phyloP scores from a whole-genome alignment of 2,797 vertebrate species.

The Gouania willdenowi region DNA sequence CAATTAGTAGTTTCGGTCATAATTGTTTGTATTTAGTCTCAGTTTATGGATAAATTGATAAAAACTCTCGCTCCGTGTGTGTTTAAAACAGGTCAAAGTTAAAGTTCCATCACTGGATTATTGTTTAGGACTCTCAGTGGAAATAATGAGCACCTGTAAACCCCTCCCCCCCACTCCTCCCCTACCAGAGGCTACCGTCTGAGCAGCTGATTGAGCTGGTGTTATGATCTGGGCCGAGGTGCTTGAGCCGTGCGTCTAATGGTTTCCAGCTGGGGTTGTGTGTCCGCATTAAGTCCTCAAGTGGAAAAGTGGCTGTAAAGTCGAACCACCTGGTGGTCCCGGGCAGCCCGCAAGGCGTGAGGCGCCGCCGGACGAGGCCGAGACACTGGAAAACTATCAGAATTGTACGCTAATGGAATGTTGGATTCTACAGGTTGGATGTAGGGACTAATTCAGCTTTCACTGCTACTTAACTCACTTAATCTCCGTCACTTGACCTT shows the following conservation, averaged over 20 bases:
- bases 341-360: slow-evolving; percentile 84
- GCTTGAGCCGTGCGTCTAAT: slow-evolving; percentile 76
- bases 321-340: slow-evolving; percentile 91
- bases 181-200: slow-evolving; percentile 27
- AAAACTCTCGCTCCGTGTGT: too few species aligned
- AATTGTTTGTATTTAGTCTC: too few species aligned
- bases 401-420: background rate
- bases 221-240: slow-evolving; percentile 64
- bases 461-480: background rate
- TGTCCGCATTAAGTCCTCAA: slow-evolving; percentile 89
- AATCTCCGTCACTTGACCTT: slow-evolving; percentile 22
- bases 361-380: slow-evolving; percentile 35
- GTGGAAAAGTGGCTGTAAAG: slow-evolving; percentile 97
- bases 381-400: background rate
- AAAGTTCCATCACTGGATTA: too few species aligned
- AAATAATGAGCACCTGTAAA: background rate
- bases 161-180: background rate
- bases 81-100: too few species aligned
- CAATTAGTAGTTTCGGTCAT: too few species aligned
- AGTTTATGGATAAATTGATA: too few species aligned
- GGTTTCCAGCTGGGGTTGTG: slow-evolving; percentile 85
- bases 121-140: slow-evolving; percentile 27
- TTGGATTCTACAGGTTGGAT: too few species aligned
- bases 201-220: slow-evolving; percentile 76
- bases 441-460: background rate